Conservation (phyloP, 2,888 invertebrate species). For the Polydrusus pterygomalis region DNA sequence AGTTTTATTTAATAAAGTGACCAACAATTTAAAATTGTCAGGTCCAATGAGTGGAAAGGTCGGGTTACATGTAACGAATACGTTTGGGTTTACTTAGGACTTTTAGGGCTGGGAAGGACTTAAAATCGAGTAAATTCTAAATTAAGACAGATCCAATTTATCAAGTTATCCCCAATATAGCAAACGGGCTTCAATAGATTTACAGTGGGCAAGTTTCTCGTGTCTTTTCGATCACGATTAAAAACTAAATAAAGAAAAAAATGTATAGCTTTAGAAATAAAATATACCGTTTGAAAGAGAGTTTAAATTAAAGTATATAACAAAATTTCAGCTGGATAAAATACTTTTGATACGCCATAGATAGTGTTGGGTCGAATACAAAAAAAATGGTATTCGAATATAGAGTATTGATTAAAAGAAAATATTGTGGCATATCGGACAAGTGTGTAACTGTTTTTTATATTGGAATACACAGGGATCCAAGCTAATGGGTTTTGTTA, state of each 20-base stretch:
- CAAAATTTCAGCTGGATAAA: no score
- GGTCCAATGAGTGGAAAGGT: slow-evolving; percentile 28
- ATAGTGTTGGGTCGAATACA: no score
- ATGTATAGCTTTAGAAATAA: neutral
- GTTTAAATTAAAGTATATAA: no score
- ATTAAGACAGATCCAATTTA: slow-evolving; percentile 29
- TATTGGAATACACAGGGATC: no score
- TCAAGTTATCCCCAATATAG: slow-evolving; percentile 28
- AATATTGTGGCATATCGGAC: no score
- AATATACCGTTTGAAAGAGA: no score
- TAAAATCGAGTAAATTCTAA: slow-evolving; percentile 31
- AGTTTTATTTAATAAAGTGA: slow-evolving; percentile 29
- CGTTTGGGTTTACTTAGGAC: slow-evolving; percentile 40
- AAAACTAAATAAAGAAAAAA: neutral
- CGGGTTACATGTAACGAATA: slow-evolving; percentile 24
- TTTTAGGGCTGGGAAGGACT: slow-evolving; percentile 28
- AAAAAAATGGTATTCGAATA: no score
- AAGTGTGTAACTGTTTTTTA: no score
- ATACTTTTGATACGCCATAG: no score
- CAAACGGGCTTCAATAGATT: slow-evolving; percentile 13
- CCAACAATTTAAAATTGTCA: slow-evolving; percentile 27
- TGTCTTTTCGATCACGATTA: no score
- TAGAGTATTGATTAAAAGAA: no score
- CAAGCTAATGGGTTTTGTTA: no score
- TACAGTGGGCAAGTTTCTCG: neutral